phyloP scores from a whole-genome alignment of 2,888 invertebrate genomes.

The Cremastinae sp. region DNA sequence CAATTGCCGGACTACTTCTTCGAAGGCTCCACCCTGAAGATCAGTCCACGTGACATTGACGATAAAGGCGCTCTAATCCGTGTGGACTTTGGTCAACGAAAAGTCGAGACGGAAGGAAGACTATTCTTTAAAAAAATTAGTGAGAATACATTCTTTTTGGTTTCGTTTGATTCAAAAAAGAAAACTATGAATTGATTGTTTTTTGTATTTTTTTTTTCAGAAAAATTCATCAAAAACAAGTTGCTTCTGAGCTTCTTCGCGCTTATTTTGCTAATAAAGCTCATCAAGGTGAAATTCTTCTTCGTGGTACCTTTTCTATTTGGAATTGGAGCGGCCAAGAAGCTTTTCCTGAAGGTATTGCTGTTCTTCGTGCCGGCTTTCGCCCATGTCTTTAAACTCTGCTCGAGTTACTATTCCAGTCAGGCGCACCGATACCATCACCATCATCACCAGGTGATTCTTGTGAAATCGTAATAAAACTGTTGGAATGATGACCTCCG shows the following conservation, averaged over 20 bases:
- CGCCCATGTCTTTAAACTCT: constrained; percentile 91
- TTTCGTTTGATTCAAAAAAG: background rate
- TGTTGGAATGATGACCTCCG: background rate
- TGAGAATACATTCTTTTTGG: constrained; percentile 79
- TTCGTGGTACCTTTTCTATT: constrained; percentile 90
- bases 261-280: constrained; percentile 88
- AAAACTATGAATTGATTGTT: background rate
- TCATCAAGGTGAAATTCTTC: constrained; percentile 90
- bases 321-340: constrained; percentile 91
- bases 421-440: constrained; percentile 90
- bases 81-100: constrained; percentile 84
- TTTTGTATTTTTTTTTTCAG: constrained; percentile 81
- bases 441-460: constrained; percentile 85
- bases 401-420: constrained; percentile 90
- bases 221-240: constrained; percentile 89
- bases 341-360: constrained; percentile 89
- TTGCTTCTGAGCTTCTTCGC: constrained; percentile 88
- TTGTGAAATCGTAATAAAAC: background rate
- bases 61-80: constrained; percentile 89
- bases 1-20: constrained; percentile 88
- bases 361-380: constrained; percentile 92
- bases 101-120: constrained; percentile 81
- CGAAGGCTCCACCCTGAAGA: constrained; percentile 87
- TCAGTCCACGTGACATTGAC: constrained; percentile 88
- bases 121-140: constrained; percentile 87